Evolutionary conservation across 2,797 vertebrate species (phyloP).

Genomic region (Muscicapa comitata): DNA sequence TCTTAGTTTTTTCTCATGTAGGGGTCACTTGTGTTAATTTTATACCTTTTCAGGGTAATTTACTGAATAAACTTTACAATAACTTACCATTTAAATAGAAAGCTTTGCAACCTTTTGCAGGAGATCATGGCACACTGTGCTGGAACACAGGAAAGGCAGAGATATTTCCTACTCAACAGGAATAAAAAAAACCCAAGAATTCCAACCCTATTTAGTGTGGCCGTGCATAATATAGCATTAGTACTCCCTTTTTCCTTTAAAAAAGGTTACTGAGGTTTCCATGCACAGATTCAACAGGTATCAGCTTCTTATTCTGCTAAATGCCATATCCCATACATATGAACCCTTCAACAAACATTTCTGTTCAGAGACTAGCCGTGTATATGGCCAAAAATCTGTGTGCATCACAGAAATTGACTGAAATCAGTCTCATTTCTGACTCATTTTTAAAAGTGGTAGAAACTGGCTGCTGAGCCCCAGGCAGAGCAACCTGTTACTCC

Average conservation of each 20-base stretch:
- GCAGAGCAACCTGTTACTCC: not conserved
- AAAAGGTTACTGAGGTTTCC: not conserved
- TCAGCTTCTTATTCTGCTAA: not conserved
- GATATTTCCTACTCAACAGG: not conserved
- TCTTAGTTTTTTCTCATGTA: not conserved
- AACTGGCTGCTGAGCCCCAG: not conserved
- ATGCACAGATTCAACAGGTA: not conserved
- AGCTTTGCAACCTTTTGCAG: not conserved
- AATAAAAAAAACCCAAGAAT: not conserved
- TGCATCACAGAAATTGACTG: not conserved
- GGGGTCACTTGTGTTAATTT: not conserved
- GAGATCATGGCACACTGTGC: not conserved
- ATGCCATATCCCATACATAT: too few relatives aligned
- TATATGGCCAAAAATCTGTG: not conserved
- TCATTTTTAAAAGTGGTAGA: not conserved
- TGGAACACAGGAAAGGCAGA: not conserved
- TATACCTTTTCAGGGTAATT: not conserved
- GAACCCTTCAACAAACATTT: not conserved
- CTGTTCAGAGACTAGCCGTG: not conserved
- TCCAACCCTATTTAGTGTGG: not conserved
- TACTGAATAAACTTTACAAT: not conserved
- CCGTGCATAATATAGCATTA: rapidly evolving
- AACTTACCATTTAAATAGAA: not conserved
- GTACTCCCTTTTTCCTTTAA: not conserved
- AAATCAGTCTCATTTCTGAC: not conserved